phyloP scores from a whole-genome alignment of 2,113 vertebrate genomes.

The Toxotes jaculatrix region DNA sequence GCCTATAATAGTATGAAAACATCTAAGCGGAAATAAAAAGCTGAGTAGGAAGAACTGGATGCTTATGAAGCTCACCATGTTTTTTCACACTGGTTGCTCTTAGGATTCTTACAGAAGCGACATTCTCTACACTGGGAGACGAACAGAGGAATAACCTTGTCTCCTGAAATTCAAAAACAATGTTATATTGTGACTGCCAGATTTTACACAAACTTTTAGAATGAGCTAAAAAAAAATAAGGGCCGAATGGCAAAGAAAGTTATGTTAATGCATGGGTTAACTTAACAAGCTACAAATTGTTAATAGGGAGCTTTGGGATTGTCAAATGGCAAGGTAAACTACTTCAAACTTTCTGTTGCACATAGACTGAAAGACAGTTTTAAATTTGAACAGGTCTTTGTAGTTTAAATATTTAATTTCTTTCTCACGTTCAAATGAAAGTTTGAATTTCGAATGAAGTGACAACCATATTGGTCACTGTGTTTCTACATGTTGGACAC shows the following conservation, averaged over 20 bases:
- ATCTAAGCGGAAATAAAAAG: background rate
- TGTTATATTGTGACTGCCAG: background rate
- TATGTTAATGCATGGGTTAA: no score
- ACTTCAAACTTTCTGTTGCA: no score
- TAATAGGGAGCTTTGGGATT: no score
- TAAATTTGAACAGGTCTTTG: no score
- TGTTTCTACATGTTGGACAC: background rate
- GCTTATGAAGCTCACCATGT: conserved; percentile 79
- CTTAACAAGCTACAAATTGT: no score
- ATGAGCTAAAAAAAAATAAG: background rate
- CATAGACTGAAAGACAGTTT: no score
- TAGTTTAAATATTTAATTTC: no score
- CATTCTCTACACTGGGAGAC: conserved; percentile 87
- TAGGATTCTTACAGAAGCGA: conserved; percentile 82
- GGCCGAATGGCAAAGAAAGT: background rate
- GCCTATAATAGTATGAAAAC: background rate
- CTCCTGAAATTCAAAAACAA: conserved; percentile 78
- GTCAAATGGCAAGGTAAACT: no score
- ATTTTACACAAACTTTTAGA: background rate
- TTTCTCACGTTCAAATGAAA: no score
- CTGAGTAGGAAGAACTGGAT: background rate
- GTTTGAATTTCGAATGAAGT: no score
- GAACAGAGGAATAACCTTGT: conserved; percentile 88
- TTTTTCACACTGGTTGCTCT: conserved; percentile 86
- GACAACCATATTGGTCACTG: no score